Evolutionary conservation across 2,797 vertebrate species (phyloP).

Genomic region (Platyrinchus mystaceus): DNA sequence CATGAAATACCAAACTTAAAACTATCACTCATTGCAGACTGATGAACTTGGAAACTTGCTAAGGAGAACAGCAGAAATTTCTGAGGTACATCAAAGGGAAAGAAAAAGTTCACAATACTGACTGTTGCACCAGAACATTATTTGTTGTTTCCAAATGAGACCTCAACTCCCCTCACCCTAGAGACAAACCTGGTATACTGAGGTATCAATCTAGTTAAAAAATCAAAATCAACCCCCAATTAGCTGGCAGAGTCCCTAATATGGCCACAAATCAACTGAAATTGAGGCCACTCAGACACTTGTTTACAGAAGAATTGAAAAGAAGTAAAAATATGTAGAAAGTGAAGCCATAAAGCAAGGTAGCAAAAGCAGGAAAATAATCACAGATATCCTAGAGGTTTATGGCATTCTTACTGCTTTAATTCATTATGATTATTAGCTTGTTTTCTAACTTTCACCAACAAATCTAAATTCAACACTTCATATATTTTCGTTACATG

Average conservation of each 20-base stretch:
- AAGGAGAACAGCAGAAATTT: neutral
- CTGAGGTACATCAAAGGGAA: neutral
- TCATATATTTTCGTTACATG: neutral
- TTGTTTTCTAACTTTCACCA: neutral
- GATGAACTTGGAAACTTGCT: neutral
- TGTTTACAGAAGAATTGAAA: neutral
- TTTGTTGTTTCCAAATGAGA: neutral
- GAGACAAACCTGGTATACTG: neutral
- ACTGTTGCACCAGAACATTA: rapidly evolving
- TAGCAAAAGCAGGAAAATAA: neutral
- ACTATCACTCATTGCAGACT: neutral
- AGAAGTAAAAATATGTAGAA: neutral
- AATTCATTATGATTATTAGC: neutral
- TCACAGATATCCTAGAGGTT: neutral
- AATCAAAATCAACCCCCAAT: neutral
- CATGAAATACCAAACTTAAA: neutral
- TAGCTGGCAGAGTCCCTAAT: neutral
- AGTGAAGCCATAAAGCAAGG: neutral
- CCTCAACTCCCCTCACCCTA: neutral
- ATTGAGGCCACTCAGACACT: neutral
- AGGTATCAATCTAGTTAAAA: neutral
- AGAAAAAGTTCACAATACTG: neutral
- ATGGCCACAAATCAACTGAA: neutral
- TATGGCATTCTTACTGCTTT: neutral
- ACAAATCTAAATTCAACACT: neutral